Base-by-base conservation (phyloP, 2,888 invertebrate species). In the Keiferia lycopersicella region DNA sequence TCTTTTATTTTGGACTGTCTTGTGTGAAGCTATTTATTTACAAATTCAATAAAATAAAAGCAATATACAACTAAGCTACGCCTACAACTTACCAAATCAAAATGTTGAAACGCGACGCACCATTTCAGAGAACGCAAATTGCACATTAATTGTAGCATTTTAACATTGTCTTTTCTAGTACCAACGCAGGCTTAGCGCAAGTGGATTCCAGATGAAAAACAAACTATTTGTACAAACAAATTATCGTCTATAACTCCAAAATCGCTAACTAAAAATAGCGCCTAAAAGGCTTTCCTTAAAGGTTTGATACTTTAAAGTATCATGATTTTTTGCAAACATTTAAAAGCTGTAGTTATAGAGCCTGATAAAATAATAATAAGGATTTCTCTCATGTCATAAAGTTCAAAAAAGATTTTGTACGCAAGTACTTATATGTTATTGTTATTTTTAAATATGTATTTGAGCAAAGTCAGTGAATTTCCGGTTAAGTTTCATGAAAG, bases 31-130 rank as follows among this genome's bases (percentile, higher is more conserved):
- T 48, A 48, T 61, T 48, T 48, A 61, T n/a, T n/a, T n/a, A n/a
- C n/a, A n/a, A n/a, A n/a, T n/a, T n/a, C 26, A 26, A 26, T 12
- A 6, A 56, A 22, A 34, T 30, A 56, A 56, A 12, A 26, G 4
- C 20, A 48, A 60, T 59, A 7, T 59, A 22, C 26, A 34, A 48
- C 45, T 26, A 8, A 61, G 34, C 26, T n/a, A 50, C 61, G 50
- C 61, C n/a, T n/a, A n/a, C n/a, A n/a, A n/a, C n/a, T n/a, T n/a
- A n/a, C n/a, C n/a, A n/a, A n/a, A n/a, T n/a, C n/a, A n/a, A n/a
- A n/a, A n/a, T n/a, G n/a, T n/a, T n/a, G n/a, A n/a, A n/a, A n/a
- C n/a, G n/a, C n/a, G n/a, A n/a, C 61, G 48, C 34, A 50, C 18
- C 48, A 61, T 41, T 41, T 39, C 11, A 3, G 41, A 41, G 3